Evolutionary conservation across 2,888 invertebrate genomes (phyloP).

Genomic region (Cheilosia scutellata): DNA sequence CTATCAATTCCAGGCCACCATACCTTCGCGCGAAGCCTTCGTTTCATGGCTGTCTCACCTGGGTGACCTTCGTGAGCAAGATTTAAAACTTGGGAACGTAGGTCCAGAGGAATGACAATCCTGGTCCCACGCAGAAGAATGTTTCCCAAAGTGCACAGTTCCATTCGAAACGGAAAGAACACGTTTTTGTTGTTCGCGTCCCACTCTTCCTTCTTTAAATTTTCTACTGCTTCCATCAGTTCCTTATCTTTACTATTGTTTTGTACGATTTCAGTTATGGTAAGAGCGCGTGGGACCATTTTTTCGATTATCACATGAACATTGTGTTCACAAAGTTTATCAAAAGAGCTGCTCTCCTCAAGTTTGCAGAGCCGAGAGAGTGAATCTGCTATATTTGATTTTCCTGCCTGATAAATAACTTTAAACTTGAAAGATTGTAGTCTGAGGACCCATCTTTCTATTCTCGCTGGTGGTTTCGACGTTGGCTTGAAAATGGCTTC

Average conservation of each 20-base stretch:
- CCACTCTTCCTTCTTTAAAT: not conserved
- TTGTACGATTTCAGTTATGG: constrained; percentile 21
- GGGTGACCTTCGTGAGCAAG: too few relatives aligned
- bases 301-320: constrained; percentile 32
- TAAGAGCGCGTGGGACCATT: constrained; percentile 19
- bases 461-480: constrained; percentile 69
- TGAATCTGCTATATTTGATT: constrained; percentile 34
- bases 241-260: not conserved
- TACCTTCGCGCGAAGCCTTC: constrained; percentile 29
- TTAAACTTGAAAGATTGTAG: constrained; percentile 58
- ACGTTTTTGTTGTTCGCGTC: not conserved
- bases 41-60: constrained; percentile 45
- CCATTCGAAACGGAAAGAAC: constrained; percentile 32
- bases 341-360: not conserved
- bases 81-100: constrained; percentile 70
- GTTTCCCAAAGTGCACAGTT: constrained; percentile 60
- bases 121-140: constrained; percentile 67
- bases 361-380: constrained; percentile 30
- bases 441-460: constrained; percentile 67
- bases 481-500: constrained; percentile 75
- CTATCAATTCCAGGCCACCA: too few relatives aligned
- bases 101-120: too few relatives aligned
- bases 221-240: constrained; percentile 31
- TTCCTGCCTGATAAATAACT: constrained; percentile 5
- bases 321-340: constrained; percentile 25